A percentile compares a stretch with the other conserved stretches of the same genome.
phyloP scores from a whole-genome alignment of 2,888 invertebrate species.

The Asteroscopus sphinx region DNA sequence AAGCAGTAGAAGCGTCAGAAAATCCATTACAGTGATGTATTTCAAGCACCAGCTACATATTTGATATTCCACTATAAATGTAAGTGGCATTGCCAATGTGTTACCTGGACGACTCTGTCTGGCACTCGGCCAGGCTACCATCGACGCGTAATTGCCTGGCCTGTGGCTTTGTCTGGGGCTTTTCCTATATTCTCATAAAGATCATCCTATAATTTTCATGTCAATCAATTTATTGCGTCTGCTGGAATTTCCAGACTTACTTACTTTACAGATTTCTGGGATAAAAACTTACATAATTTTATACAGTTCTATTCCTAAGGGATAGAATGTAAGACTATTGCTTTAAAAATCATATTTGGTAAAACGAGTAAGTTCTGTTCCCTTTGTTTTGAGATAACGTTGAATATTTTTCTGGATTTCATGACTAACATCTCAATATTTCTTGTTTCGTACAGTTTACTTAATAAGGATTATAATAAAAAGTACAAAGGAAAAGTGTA shows the following conservation, averaged over 20 bases:
- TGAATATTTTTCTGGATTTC: too few species aligned
- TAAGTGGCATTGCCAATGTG: conserved; percentile 53
- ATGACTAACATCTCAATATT: too few species aligned
- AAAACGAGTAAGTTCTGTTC: too few species aligned
- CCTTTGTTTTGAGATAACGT: too few species aligned
- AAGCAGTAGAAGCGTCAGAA: conserved; percentile 16
- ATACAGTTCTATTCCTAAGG: too few species aligned
- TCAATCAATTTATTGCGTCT: conserved; percentile 36
- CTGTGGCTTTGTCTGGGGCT: conserved; percentile 61
- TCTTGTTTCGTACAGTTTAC: too few species aligned
- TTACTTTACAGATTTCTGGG: conserved; percentile 13
- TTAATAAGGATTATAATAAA: too few species aligned
- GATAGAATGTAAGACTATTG: too few species aligned
- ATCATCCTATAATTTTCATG: conserved; percentile 41
- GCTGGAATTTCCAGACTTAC: conserved; percentile 18
- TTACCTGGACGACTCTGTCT: conserved; percentile 63
- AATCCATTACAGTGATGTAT: conserved; percentile 31
- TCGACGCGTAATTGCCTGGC: conserved; percentile 52
- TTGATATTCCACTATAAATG: conserved; percentile 56
- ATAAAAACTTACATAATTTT: not conserved
- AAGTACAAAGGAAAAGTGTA: too few species aligned
- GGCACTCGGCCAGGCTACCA: conserved; percentile 61
- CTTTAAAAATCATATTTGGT: too few species aligned
- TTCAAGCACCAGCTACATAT: conserved; percentile 35
- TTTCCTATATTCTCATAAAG: conserved; percentile 48